Evolutionary conservation across 2,888 invertebrate genomes (phyloP), one percentile per base, ranked within the genome.

Genomic region (Mesorhabditis belari): DNA sequence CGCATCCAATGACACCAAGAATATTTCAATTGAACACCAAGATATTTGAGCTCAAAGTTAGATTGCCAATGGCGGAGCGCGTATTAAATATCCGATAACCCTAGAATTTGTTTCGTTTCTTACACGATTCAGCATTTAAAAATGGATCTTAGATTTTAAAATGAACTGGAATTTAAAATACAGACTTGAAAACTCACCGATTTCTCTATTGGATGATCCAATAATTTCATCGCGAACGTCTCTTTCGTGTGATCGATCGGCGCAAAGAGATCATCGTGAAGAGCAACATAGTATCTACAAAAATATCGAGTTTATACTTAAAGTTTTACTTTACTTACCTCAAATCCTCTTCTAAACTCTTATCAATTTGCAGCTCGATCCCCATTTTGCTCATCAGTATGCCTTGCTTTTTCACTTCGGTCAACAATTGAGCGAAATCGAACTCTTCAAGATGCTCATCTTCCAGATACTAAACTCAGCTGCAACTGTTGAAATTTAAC

Each of bases 241-340:
- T 9, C n/a, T 2, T 21, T 44, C 28, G 28, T 19, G 1, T 60
- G 21, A 21, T 65, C 58, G 28, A 63, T 64, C 12, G 61, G 61
- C 3, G 64, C 65, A 29, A 71, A 71, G 23, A 71, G 49, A 57
- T 69, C 71, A 9, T 57, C 55, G 50, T 71, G 71, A 55, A 68
- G 64, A 9, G 44, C 51, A 19, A 63, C 24, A 24, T 63, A 63
- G 53, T 59, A 63, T 44, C 63, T 63, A 27, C 2, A 59, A 56
- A 29, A 29, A 29, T 5, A 19, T 56, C n/a, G 49, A 24, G 17
- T 24, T 58, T 51, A 17, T 27, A 24, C 19, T 3, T 29, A 24
- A 35, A 35, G 12, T 2, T 1, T n/a, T 1, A 56, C 28, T 2
- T 19, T 17, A 27, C 4, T 19, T 24, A 68, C 66, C 63, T 61